phyloP scores from a whole-genome alignment of 2,797 vertebrate species.

The Selene dorsalis region DNA sequence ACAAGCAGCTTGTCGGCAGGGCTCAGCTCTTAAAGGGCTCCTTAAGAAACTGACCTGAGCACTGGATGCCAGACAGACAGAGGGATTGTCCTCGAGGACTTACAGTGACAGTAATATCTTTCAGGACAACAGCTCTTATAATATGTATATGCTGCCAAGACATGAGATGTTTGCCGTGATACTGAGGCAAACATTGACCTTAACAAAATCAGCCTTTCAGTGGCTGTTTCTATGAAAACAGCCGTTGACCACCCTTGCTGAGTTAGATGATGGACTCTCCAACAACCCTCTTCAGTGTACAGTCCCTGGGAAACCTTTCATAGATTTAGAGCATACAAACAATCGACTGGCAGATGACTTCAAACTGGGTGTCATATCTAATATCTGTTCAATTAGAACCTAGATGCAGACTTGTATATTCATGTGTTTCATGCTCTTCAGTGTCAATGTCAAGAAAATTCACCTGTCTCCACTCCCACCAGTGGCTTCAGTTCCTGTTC shows the following conservation, averaged over 20 bases:
- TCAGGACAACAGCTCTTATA: neutral
- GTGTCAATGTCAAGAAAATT: neutral
- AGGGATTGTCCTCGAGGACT: neutral
- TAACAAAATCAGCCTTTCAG: neutral
- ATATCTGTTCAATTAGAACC: neutral
- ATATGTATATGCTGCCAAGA: neutral
- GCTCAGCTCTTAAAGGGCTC: constrained; percentile 72
- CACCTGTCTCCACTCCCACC: neutral
- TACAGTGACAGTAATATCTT: neutral
- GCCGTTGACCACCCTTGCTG: no score
- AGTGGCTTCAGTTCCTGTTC: neutral
- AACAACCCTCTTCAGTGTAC: neutral
- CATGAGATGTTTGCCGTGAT: neutral
- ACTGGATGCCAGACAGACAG: constrained; percentile 10
- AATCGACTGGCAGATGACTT: neutral
- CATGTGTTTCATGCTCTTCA: neutral
- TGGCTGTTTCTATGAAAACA: neutral
- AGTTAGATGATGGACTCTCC: neutral
- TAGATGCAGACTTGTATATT: neutral
- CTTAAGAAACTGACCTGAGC: constrained; percentile 47
- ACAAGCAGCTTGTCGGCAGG: constrained; percentile 60
- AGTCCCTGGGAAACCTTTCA: neutral
- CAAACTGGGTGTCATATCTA: neutral
- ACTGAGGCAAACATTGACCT: neutral
- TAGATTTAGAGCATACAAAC: neutral